These are phyloP conservation scores for Hedychridium roseum DNA, from an alignment of 2,888 invertebrate species.

Conservation along the genomic window DNA sequence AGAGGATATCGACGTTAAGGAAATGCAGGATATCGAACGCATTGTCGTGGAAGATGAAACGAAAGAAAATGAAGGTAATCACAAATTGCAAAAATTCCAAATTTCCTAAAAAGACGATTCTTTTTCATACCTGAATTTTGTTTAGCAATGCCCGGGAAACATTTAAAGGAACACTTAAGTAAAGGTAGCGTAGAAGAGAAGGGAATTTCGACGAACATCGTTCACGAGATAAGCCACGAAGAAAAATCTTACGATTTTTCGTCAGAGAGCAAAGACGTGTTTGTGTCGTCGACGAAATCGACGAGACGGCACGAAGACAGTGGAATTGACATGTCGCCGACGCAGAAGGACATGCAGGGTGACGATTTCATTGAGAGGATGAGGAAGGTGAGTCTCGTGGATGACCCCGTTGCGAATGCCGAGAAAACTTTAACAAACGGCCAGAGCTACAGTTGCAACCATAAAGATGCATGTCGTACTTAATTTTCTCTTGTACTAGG, in stretches of 20 bases:
- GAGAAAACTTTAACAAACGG: slow-evolving; percentile 20
- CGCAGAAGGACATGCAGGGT: slow-evolving; percentile 45
- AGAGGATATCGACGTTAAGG: slow-evolving; percentile 45
- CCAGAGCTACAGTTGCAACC: slow-evolving; percentile 22
- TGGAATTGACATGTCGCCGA: slow-evolving; percentile 47
- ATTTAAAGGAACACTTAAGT: too few species aligned
- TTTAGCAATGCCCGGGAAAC: too few species aligned
- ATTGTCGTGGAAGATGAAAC: slow-evolving; percentile 17
- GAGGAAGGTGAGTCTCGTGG: slow-evolving; percentile 65
- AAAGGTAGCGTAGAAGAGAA: too few species aligned
- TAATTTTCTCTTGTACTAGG: not conserved
- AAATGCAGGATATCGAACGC: slow-evolving; percentile 37
- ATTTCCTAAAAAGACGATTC: too few species aligned
- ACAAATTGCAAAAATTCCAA: too few species aligned
- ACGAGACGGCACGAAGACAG: slow-evolving; percentile 44
- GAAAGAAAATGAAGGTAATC: slow-evolving; percentile 18
- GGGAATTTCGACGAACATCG: not conserved
- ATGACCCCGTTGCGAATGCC: slow-evolving; percentile 26
- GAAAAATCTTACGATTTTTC: slow-evolving; percentile 12
- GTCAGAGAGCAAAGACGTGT: slow-evolving; percentile 27
- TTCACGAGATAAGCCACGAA: slow-evolving; percentile 19
- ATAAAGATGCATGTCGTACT: slow-evolving; percentile 16
- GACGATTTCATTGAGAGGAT: slow-evolving; percentile 61
- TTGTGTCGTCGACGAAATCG: slow-evolving; percentile 26
- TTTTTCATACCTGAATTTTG: too few species aligned